phyloP scores from a whole-genome alignment of 2,797 vertebrate species.

The Dendrocincla tyrannina region DNA sequence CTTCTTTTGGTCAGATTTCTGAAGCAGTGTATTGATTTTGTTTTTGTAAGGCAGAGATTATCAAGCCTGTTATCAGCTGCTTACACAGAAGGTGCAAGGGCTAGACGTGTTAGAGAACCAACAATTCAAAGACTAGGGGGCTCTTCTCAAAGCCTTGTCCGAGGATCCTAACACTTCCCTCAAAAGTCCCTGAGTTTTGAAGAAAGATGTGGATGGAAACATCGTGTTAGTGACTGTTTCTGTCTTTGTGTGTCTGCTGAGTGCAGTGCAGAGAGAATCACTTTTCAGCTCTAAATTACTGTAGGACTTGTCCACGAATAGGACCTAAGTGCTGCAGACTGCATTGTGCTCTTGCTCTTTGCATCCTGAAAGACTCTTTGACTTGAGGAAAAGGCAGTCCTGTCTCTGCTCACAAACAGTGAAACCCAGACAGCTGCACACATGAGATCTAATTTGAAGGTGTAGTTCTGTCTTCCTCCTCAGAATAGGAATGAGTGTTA shows the following conservation, averaged over 20 bases:
- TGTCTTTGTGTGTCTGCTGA: neutral
- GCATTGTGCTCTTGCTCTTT: neutral
- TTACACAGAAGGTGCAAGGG: neutral
- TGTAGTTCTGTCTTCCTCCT: constrained; percentile 5
- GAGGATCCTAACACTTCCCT: neutral
- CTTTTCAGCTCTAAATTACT: neutral
- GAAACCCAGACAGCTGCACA: neutral
- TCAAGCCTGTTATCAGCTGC: neutral
- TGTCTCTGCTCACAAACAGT: neutral
- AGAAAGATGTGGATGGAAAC: neutral
- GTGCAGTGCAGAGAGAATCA: neutral
- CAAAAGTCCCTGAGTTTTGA: neutral
- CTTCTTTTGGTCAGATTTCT: constrained; percentile 55
- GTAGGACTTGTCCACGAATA: neutral
- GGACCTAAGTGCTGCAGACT: neutral
- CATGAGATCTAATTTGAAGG: neutral
- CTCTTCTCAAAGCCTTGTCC: neutral
- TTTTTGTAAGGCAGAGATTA: neutral
- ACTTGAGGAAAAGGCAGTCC: neutral
- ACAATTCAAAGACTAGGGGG: neutral
- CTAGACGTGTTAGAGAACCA: neutral
- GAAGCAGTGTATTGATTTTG: neutral
- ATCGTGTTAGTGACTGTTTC: neutral
- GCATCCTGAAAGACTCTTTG: neutral
- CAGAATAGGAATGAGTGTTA: neutral